Conservation (phyloP, 1,140 invertebrate genomes). For the Calephelis virginiensis region DNA sequence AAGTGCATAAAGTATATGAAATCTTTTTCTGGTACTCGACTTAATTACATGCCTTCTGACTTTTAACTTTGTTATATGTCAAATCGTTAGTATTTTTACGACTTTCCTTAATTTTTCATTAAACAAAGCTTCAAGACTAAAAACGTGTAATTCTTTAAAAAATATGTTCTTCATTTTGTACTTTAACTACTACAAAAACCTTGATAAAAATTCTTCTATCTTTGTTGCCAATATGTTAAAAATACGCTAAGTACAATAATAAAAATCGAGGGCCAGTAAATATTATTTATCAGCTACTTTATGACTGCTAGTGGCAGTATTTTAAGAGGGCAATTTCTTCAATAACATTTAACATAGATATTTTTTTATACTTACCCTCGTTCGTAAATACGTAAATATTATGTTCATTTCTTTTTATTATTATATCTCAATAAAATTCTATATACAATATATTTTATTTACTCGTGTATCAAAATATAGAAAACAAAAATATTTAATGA, state of each 20-base stretch:
- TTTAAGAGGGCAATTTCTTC: not conserved
- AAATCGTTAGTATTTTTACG: too few relatives aligned
- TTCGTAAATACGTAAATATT: conserved; percentile 5
- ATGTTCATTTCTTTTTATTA: not conserved
- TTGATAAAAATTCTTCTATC: not conserved
- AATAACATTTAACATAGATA: not conserved
- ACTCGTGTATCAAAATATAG: not conserved
- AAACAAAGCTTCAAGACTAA: too few relatives aligned
- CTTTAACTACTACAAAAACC: not conserved
- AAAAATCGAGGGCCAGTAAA: not conserved
- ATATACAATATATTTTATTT: conserved; percentile 1
- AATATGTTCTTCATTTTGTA: not conserved
- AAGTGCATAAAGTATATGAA: too few relatives aligned
- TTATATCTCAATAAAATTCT: not conserved
- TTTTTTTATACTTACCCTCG: not conserved
- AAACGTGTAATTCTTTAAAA: too few relatives aligned
- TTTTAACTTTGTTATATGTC: too few relatives aligned
- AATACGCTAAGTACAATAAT: conserved; percentile 2
- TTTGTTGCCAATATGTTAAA: not conserved
- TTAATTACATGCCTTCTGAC: too few relatives aligned
- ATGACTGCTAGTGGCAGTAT: not conserved
- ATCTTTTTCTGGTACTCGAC: too few relatives aligned
- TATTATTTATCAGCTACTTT: not conserved
- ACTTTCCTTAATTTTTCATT: too few relatives aligned
- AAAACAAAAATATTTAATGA: not conserved